Percentiles rank a stretch among this genome's conserved stretches.
These are phyloP conservation scores for Notothenia coriiceps DNA, from an alignment of 2,113 vertebrate genomes.

Conservation along the genomic window DNA sequence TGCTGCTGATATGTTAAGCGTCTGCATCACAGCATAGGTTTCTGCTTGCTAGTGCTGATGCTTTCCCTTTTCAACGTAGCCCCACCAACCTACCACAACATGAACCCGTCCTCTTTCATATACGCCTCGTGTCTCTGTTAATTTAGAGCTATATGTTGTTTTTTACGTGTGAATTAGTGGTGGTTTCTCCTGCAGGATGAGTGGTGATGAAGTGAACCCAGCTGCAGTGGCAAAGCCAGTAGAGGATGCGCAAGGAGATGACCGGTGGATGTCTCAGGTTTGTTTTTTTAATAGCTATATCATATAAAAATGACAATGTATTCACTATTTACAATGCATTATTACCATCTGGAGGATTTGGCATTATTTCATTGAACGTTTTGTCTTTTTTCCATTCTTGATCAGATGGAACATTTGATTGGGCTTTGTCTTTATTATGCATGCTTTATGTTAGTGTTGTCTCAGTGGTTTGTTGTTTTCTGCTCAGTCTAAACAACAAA, in stretches of 20 bases:
- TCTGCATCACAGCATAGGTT: constrained; percentile 13
- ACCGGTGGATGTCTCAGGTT: constrained; percentile 97
- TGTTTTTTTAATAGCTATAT: constrained; percentile 9
- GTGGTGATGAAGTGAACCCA: constrained; percentile 90
- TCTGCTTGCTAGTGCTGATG: constrained; percentile 32
- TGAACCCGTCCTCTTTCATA: neutral
- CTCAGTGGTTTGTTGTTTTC: too few species aligned
- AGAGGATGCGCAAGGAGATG: constrained; percentile 92
- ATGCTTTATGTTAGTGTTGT: too few species aligned
- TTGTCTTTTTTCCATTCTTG: too few species aligned
- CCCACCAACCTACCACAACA: neutral
- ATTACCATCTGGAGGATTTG: neutral
- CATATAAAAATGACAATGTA: neutral
- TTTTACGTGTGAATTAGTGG: neutral
- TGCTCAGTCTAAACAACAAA: neutral
- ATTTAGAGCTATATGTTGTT: neutral
- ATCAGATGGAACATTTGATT: too few species aligned
- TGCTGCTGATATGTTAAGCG: constrained; percentile 33
- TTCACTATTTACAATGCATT: neutral
- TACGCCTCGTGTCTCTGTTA: neutral
- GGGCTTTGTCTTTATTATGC: too few species aligned
- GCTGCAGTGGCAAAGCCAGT: constrained; percentile 90
- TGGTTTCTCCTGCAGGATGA: constrained; percentile 85
- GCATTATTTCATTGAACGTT: too few species aligned
- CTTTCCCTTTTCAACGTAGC: neutral